These are phyloP conservation scores for Salvelinus sp. DNA, from an alignment of 2,113 vertebrate species.

Conservation along the genomic window DNA sequence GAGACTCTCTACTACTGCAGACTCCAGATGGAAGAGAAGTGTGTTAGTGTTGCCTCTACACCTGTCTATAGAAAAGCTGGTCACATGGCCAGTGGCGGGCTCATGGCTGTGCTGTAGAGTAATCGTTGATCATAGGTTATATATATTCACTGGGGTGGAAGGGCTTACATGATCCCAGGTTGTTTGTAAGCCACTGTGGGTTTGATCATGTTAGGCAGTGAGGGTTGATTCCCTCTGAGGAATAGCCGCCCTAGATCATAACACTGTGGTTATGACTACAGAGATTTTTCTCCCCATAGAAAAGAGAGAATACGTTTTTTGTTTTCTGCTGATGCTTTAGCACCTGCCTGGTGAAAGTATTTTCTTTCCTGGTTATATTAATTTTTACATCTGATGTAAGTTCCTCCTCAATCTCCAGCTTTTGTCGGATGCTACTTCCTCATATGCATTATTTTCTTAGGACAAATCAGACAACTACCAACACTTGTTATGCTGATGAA, in stretches of 20 bases:
- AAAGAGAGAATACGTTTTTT: slow-evolving; percentile 9
- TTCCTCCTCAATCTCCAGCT: slow-evolving; percentile 10
- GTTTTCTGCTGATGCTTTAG: neutral
- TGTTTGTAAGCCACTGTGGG: slow-evolving; percentile 1
- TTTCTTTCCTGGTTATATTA: slow-evolving; percentile 47
- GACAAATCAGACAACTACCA: neutral
- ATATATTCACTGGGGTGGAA: neutral
- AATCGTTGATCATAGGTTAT: too few species aligned
- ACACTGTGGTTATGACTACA: slow-evolving; percentile 39
- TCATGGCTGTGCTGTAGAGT: too few species aligned
- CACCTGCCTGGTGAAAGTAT: neutral
- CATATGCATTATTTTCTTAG: too few species aligned
- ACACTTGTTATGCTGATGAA: too few species aligned
- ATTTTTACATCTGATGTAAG: slow-evolving; percentile 94
- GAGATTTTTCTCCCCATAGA: slow-evolving; percentile 48
- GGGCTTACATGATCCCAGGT: neutral
- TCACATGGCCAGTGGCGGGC: slow-evolving; percentile 29
- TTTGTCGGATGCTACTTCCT: too few species aligned
- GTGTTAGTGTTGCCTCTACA: slow-evolving; percentile 66
- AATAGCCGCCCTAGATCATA: slow-evolving; percentile 4
- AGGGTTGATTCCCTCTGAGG: slow-evolving; percentile 30
- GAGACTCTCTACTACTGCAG: slow-evolving; percentile 52
- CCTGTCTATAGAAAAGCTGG: slow-evolving; percentile 31
- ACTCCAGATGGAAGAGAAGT: slow-evolving; percentile 21
- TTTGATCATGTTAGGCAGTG: slow-evolving; percentile 32